Percentiles rank a stretch among this genome's conserved stretches.
Evolutionary conservation across 1,140 invertebrate species (phyloP).

Genomic region (Drosophila malerkotliana): DNA sequence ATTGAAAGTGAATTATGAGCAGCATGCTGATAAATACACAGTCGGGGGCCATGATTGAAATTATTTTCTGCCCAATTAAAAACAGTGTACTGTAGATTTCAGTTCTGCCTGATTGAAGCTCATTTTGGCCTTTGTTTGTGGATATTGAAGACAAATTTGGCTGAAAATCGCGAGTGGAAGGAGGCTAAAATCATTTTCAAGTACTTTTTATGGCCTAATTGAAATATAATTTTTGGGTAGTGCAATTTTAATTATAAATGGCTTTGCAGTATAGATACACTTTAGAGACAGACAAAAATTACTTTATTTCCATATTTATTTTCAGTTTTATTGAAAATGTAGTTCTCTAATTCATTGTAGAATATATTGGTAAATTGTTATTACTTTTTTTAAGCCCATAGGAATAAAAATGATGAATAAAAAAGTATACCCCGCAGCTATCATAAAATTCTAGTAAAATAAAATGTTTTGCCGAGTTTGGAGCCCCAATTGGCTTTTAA

Average conservation of each 20-base stretch:
- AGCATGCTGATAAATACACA: constrained; percentile 9
- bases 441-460: not conserved
- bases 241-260: constrained; percentile 3
- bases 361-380: not conserved
- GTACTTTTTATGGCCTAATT: constrained; percentile 71
- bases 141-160: constrained; percentile 53
- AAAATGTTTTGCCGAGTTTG: not conserved
- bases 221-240: constrained; percentile 44
- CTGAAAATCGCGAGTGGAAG: constrained; percentile 12
- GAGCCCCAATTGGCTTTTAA: not conserved
- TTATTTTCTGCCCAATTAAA: constrained; percentile 71
- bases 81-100: constrained; percentile 51
- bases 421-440: not conserved
- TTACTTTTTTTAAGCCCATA: too few species aligned
- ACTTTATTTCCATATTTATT: too few species aligned
- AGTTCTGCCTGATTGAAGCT: constrained; percentile 1
- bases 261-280: not conserved
- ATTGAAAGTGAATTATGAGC: constrained; percentile 46
- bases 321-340: too few species aligned
- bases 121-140: constrained; percentile 22
- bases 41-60: constrained; percentile 30
- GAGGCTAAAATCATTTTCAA: constrained; percentile 66
- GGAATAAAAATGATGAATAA: too few species aligned
- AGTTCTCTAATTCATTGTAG: too few species aligned
- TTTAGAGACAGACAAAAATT: too few species aligned